Conservation (phyloP, 2,113 vertebrate species). For the Proteles cristata region DNA sequence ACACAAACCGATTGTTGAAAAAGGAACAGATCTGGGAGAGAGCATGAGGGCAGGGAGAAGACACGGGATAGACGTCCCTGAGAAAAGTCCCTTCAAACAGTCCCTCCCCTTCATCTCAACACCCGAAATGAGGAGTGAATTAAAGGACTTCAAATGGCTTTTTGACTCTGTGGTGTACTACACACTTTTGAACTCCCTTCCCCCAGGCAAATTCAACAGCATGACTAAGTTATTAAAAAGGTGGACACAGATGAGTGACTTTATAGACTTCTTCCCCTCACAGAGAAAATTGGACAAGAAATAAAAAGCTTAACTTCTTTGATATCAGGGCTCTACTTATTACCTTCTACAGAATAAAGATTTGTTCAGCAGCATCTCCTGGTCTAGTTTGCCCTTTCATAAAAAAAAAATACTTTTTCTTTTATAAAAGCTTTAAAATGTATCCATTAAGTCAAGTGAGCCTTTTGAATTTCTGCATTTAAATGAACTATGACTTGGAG, state of each 20-base stretch:
- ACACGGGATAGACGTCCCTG: not conserved
- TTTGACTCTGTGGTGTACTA: not conserved
- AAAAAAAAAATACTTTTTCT: constrained; percentile 13
- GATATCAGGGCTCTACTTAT: constrained; percentile 36
- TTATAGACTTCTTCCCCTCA: constrained; percentile 59
- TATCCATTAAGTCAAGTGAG: constrained; percentile 51
- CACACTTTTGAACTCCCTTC: constrained; percentile 35
- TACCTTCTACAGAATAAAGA: constrained; percentile 50
- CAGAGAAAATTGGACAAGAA: constrained; percentile 70
- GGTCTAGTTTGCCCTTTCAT: constrained; percentile 45
- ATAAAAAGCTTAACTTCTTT: constrained; percentile 69
- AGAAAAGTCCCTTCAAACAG: not conserved
- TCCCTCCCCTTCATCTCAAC: not conserved
- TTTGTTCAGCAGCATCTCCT: constrained; percentile 49
- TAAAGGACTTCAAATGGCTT: not conserved
- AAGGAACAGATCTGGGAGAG: not conserved
- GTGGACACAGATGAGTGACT: constrained; percentile 65
- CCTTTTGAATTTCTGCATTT: not conserved
- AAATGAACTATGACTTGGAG: not conserved
- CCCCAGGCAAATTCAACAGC: constrained; percentile 31
- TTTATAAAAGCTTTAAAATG: constrained; percentile 34
- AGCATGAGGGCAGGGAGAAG: not conserved
- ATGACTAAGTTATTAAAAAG: constrained; percentile 62
- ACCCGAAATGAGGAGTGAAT: not conserved
- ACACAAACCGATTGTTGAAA: not conserved